Conservation (phyloP, 2,113 vertebrate species). For the Crotalus horridus region DNA sequence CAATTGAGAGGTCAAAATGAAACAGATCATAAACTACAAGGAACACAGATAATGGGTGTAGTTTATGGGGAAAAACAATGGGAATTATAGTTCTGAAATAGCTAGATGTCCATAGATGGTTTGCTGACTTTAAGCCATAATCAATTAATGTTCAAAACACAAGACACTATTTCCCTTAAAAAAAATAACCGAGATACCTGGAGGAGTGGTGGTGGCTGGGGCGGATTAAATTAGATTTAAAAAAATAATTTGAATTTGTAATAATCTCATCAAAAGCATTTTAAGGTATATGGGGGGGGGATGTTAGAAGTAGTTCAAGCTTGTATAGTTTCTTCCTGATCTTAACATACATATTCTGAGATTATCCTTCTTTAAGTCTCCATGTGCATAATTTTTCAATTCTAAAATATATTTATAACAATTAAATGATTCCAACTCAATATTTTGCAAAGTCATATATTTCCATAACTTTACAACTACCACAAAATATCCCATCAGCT, state of each 20-base stretch:
- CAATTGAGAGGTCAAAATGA: not conserved
- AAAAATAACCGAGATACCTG: not conserved
- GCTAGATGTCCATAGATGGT: not conserved
- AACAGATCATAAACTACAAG: not conserved
- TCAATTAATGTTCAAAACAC: not conserved
- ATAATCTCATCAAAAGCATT: not conserved
- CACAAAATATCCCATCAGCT: slow-evolving; percentile 66
- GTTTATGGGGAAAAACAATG: not conserved
- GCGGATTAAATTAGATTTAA: not conserved
- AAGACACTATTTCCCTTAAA: not conserved
- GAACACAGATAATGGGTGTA: not conserved
- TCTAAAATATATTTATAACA: not conserved
- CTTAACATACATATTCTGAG: not conserved
- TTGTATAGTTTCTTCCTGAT: not conserved
- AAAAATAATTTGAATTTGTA: not conserved
- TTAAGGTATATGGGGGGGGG: not conserved
- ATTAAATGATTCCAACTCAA: slow-evolving; percentile 37
- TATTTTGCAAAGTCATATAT: slow-evolving; percentile 63
- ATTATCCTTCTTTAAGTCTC: not conserved
- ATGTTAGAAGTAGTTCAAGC: not conserved
- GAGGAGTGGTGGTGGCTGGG: too few species aligned
- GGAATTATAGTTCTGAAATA: not conserved
- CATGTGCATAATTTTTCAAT: not conserved
- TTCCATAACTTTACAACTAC: slow-evolving; percentile 63
- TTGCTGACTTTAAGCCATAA: not conserved